Evolutionary conservation across 2,797 vertebrate species (phyloP).

Genomic region (Sternotherus odoratus): DNA sequence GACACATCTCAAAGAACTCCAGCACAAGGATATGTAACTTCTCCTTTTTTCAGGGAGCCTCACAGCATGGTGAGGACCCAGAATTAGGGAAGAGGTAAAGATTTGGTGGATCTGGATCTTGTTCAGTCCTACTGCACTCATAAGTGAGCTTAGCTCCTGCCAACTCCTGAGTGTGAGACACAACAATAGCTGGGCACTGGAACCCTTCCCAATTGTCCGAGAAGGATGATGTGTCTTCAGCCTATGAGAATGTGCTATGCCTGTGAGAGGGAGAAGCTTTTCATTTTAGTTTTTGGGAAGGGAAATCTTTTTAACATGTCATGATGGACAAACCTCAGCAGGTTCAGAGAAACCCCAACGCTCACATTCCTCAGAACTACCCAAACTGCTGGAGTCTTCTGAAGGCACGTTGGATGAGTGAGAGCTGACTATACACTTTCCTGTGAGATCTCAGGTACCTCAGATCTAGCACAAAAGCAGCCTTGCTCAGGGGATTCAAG

Average conservation of each 20-base stretch:
- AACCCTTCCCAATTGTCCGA: neutral
- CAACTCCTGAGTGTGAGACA: neutral
- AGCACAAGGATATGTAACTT: neutral
- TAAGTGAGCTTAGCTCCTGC: neutral
- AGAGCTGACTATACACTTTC: neutral
- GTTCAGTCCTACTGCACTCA: neutral
- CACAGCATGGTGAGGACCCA: neutral
- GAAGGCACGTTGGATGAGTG: neutral
- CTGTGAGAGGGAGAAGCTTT: neutral
- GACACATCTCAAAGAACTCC: neutral
- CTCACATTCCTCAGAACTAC: neutral
- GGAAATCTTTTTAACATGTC: neutral
- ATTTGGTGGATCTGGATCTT: neutral
- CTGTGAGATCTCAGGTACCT: neutral
- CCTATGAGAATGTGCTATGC: neutral
- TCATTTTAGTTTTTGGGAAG: neutral
- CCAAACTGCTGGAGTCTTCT: neutral
- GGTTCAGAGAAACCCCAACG: neutral
- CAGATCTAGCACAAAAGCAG: conserved; percentile 45
- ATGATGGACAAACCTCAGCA: neutral
- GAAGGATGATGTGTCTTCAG: neutral
- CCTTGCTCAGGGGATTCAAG: conserved; percentile 48
- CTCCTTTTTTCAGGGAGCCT: neutral
- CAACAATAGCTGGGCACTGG: neutral
- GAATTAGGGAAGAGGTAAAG: neutral